Evolutionary conservation across 2,797 vertebrate species (phyloP), one percentile per base, ranked within the genome.

Genomic region (Alfaro cultratus): DNA sequence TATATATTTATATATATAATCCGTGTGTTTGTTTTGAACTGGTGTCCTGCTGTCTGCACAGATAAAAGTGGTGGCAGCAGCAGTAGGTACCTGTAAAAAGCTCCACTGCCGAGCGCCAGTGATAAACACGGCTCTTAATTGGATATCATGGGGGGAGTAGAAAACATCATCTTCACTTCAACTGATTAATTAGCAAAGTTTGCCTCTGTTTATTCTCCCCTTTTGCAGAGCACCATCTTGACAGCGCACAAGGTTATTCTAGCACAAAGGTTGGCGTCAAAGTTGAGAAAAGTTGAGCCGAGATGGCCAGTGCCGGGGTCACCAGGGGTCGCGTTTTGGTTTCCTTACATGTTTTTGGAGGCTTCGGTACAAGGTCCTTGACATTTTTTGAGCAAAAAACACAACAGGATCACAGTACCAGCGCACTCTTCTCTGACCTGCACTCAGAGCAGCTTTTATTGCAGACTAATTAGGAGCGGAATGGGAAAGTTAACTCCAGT

Each of bases 71-170:
- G 85, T 67, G 71, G 83, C 87, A 81, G 86, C 85, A 88, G 85
- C 85, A 74, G 90, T 86, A 76, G 83, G 86, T 93, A 93, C 92
- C 93, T 94, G 91, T 81, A 80, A 86, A 88, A 86, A 84, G 73
- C 87, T 74, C 55, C 4, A 57, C 88, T 80, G 78, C 83, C 64
- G 81, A 89, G 87, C 87, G 84, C 45, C 82, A 78, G 74, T 89
- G 92, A 93, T 90, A 94, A 94, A 93, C 92, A 89, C 77, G 57
- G 60, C 88, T 87, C 89, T 84, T 95, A 94, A 95, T 95, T 94
- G 90, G 92, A 91, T 91, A 91, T 92, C 93, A 91, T 87, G 89
- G 86, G 83, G 89, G 75, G 91, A 85, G 88, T 80, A 85, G 89
- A 88, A 83, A 90, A 76, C 83, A 90, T 89, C 90, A 79, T 86